A percentile compares a stretch with the other conserved stretches of the same genome.
Conservation (phyloP, 2,888 invertebrate species). For the Rhodophaea formosa region DNA sequence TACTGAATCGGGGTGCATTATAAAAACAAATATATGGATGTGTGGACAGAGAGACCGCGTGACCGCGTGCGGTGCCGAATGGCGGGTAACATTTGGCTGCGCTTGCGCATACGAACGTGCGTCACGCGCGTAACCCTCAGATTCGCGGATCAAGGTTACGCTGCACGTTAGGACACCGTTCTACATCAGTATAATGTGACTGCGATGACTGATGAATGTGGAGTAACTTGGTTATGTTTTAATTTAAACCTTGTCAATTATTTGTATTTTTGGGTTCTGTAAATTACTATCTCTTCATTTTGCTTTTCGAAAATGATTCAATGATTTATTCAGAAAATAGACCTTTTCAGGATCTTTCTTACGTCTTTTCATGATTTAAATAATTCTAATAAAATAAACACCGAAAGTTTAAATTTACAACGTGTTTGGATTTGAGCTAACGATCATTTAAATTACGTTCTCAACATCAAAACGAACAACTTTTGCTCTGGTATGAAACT, state of each 20-base stretch:
- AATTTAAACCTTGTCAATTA: not conserved
- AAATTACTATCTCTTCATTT: no score
- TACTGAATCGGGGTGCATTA: not conserved
- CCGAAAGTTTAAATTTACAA: no score
- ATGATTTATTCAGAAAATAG: no score
- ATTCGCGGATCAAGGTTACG: constrained; percentile 21
- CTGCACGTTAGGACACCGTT: constrained; percentile 15
- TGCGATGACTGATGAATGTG: not conserved
- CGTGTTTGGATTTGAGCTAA: no score
- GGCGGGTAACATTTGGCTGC: not conserved
- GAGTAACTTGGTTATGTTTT: not conserved
- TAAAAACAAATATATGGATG: not conserved
- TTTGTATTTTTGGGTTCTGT: no score
- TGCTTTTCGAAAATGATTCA: no score
- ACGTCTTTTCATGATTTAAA: no score
- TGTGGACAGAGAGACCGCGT: not conserved
- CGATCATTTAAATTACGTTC: no score
- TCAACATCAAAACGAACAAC: no score
- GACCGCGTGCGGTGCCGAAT: not conserved
- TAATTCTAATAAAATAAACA: no score
- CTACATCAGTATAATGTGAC: not conserved
- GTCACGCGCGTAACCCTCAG: constrained; percentile 18
- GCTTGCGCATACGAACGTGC: not conserved
- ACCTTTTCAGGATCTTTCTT: no score
- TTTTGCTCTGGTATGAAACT: no score